A percentile compares a stretch with the other conserved stretches of the same genome.
These are phyloP conservation scores for Caenorhabditis plicata DNA, from an alignment of 2,888 invertebrate genomes.

Conservation along the genomic window DNA sequence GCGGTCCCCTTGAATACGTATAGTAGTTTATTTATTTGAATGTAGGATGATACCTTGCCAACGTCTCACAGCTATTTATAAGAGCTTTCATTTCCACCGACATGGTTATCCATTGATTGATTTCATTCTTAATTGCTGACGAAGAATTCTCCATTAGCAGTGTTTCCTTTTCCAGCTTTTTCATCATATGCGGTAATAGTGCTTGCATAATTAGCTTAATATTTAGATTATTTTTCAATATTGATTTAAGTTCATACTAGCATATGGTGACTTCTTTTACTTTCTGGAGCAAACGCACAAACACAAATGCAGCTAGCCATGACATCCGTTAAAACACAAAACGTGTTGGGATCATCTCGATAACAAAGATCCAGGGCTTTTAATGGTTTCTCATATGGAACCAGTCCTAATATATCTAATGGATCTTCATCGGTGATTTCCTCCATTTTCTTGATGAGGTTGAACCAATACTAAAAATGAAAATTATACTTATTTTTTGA, in stretches of 20 bases:
- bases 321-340: conserved; percentile 86
- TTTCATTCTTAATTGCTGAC: conserved; percentile 78
- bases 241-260: conserved; percentile 40
- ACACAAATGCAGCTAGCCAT: conserved; percentile 99
- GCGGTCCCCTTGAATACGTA: conserved; percentile 79
- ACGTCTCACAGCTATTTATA: conserved; percentile 90
- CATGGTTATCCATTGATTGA: conserved; percentile 73
- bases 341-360: conserved; percentile 94
- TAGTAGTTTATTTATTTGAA: background rate
- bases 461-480: conserved; percentile 73
- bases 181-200: conserved; percentile 89
- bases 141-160: conserved; percentile 76
- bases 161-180: conserved; percentile 85
- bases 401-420: conserved; percentile 75
- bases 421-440: conserved; percentile 76
- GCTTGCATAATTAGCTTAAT: conserved; percentile 78
- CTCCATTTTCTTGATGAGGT: conserved; percentile 83
- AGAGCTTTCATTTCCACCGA: conserved; percentile 92
- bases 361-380: conserved; percentile 94
- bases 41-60: conserved; percentile 77
- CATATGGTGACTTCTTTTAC: conserved; percentile 73
- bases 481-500: background rate
- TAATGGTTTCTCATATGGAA: conserved; percentile 61
- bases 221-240: too few species aligned
- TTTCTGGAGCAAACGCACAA: conserved; percentile 94